Evolutionary conservation across 2,797 vertebrate species (phyloP).

Genomic region (Esox masquinongy): DNA sequence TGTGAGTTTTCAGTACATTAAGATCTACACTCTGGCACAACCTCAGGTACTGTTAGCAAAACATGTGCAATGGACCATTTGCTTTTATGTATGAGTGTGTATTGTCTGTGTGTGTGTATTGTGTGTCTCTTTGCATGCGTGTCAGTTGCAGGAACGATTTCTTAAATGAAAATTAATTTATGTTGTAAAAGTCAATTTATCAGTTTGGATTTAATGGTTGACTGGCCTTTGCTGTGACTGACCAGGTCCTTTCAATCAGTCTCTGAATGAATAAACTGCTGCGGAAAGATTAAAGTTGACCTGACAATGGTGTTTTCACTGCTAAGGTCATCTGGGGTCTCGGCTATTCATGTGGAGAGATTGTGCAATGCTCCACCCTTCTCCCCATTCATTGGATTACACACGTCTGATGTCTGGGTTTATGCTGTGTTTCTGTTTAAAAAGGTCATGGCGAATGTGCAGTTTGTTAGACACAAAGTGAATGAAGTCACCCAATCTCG

Average conservation of each 20-base stretch:
- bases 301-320: conserved; percentile 61
- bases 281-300: conserved; percentile 57
- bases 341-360: conserved; percentile 51
- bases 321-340: conserved; percentile 59
- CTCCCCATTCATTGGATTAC: background rate
- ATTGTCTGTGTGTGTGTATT: conserved; percentile 14
- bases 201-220: conserved; percentile 28
- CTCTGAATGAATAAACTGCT: conserved; percentile 55
- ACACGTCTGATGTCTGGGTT: background rate
- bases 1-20: too few species aligned
- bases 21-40: too few species aligned
- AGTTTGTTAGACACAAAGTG: background rate
- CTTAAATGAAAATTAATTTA: conserved; percentile 22
- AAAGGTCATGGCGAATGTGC: background rate
- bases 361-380: conserved; percentile 33
- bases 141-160: too few species aligned
- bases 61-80: too few species aligned
- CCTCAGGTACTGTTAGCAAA: too few species aligned
- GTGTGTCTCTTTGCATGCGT: conserved; percentile 15
- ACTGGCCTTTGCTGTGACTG: conserved; percentile 44
- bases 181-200: conserved; percentile 61
- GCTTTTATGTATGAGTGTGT: too few species aligned
- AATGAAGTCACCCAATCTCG: background rate
- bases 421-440: background rate
- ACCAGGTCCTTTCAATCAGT: conserved; percentile 39